Percentiles rank a stretch among this genome's conserved stretches.
These are phyloP conservation scores for Pseudomugil tenellus DNA, from an alignment of 2,797 vertebrate species.

Conservation along the genomic window DNA sequence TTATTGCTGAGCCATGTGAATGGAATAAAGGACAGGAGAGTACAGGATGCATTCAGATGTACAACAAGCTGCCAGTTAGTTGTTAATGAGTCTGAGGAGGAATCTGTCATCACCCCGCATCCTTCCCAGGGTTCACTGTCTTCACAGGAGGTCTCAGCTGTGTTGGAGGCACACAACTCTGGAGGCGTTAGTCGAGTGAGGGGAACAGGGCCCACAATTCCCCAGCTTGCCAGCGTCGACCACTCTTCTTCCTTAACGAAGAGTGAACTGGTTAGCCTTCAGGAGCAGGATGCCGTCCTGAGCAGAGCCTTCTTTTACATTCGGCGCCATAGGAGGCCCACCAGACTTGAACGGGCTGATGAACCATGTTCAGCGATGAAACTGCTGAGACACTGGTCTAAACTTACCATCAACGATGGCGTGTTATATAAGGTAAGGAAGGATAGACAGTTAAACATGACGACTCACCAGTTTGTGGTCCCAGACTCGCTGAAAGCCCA, in stretches of 20 bases:
- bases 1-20: neutral
- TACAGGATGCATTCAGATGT: constrained; percentile 25
- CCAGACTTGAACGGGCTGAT: too few species aligned
- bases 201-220: neutral
- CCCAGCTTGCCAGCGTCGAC: too few species aligned
- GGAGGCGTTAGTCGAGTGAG: constrained; percentile 6
- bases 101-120: neutral
- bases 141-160: constrained; percentile 7
- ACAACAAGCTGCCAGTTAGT: constrained; percentile 26
- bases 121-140: neutral
- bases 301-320: neutral
- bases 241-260: too few species aligned
- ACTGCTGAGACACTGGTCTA: too few species aligned
- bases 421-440: too few species aligned
- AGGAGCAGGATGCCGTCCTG: neutral
- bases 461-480: neutral
- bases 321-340: neutral
- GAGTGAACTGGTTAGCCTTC: too few species aligned
- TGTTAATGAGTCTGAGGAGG: neutral
- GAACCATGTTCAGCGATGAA: too few species aligned
- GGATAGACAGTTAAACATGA: too few species aligned
- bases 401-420: too few species aligned
- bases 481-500: neutral
- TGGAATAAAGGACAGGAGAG: constrained; percentile 1
- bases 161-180: neutral